phyloP scores from a whole-genome alignment of 2,888 invertebrate genomes.

The Tethea ocularis region DNA sequence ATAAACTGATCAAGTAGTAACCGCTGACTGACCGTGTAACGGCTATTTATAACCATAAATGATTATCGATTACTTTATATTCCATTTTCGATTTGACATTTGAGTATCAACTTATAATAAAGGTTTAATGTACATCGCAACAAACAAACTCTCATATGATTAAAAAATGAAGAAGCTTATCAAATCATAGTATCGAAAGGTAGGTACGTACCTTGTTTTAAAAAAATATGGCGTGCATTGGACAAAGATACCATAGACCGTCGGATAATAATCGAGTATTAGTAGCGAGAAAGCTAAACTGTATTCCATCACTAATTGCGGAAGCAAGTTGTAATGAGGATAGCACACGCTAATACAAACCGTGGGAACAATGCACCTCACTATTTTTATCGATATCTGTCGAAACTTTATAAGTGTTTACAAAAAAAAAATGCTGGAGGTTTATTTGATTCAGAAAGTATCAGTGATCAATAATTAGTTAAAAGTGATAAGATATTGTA shows the following conservation, averaged over 20 bases:
- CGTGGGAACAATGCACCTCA: conserved; percentile 43
- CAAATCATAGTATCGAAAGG: not conserved
- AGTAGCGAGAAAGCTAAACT: conserved; percentile 53
- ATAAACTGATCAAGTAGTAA: conserved; percentile 31
- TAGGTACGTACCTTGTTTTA: not conserved
- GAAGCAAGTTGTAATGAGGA: conserved; percentile 72
- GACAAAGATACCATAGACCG: not conserved
- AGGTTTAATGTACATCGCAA: not conserved
- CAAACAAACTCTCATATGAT: too few relatives aligned
- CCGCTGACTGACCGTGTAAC: conserved; percentile 13
- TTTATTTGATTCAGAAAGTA: too few relatives aligned
- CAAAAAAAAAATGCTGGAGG: not conserved
- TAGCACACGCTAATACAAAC: conserved; percentile 66
- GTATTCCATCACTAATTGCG: conserved; percentile 69
- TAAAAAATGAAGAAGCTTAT: not conserved
- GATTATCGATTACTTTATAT: not conserved
- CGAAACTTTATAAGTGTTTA: not conserved
- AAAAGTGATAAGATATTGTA: too few relatives aligned
- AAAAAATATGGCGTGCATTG: not conserved
- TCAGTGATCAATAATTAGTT: not conserved
- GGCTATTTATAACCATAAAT: conserved; percentile 9
- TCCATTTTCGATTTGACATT: not conserved
- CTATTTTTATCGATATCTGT: not conserved
- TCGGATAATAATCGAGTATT: conserved; percentile 13
- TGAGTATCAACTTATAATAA: conserved; percentile 1